Evolutionary conservation across 2,797 vertebrate species (phyloP), one percentile per base, ranked within the genome.

Genomic region (Protonibea diacanthus): DNA sequence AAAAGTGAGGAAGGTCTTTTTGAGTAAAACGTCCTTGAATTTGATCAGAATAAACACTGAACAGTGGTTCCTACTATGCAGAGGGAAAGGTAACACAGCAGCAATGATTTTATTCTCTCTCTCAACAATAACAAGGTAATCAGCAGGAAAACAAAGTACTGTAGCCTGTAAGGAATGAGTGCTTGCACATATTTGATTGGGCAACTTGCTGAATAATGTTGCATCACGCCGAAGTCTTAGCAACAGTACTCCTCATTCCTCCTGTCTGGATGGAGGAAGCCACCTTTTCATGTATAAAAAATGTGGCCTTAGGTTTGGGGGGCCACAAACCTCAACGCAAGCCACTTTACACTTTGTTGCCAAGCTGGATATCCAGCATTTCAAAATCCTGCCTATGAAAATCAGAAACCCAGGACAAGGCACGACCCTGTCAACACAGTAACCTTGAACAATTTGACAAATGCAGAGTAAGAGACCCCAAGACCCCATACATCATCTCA

Each of bases 361-460:
- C 44, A 10, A 59, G 56, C 47, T 61, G 25, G 25, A 57, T 62
- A 18, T 64, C 48, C 3, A n/a, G n/a, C n/a, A 29, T 33, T 57
- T 42, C 21, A 57, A 76, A 13, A 72, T 27, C 44, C 44, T 47
- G 8, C 15, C 23, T n/a, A 13, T 27, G 20, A 74, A 76, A 74
- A 76, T 58, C 69, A 14, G 11, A 63, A 42, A 63, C 2, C 20
- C 20, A 49, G 44, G 4, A 58, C 11, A 49, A 48, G 17, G 38
- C 1, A n/a, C 23, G 29, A 18, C 47, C 56, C 44, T 29, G 69
- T 71, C 72, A 65, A 71, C 25, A 49, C n/a, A 7, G 42, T 73
- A 73, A 55, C 60, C 72, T 81, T 71, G 55, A 76, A 53, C 51
- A 17, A 48, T n/a, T 53, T 74, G 60, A 70, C 23, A 78, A 69